These are phyloP conservation scores for Brachionus rotundiformis DNA, from an alignment of 1,140 invertebrate genomes.

Conservation along the genomic window DNA sequence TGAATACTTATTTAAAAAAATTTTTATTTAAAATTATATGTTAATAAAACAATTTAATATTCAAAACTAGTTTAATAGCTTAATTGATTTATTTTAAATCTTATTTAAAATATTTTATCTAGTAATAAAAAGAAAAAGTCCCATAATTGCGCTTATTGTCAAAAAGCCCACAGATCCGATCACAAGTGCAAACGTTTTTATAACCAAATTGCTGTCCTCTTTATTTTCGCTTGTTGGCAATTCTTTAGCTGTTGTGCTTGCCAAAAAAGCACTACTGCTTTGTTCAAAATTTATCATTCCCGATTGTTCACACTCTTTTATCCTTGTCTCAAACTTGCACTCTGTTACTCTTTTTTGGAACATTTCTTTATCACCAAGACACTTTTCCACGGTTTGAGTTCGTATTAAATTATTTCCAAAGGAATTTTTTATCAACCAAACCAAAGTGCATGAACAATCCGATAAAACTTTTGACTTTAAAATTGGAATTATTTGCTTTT, in stretches of 20 bases:
- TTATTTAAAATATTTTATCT: constrained; percentile 5
- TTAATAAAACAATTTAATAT: not conserved
- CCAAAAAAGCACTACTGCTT: not conserved
- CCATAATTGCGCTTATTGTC: constrained; percentile 34
- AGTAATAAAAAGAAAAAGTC: constrained; percentile 17
- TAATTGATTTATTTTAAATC: not conserved
- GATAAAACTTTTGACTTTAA: not conserved
- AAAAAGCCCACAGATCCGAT: constrained; percentile 26
- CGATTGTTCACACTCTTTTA: not conserved
- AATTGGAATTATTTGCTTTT: not conserved
- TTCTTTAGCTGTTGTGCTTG: not conserved
- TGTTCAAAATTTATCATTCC: not conserved
- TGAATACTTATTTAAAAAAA: too few relatives aligned
- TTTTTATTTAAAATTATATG: not conserved
- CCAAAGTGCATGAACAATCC: not conserved
- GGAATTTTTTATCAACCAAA: constrained; percentile 24
- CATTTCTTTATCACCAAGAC: not conserved
- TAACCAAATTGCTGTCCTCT: not conserved
- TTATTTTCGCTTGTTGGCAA: not conserved
- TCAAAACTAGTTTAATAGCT: not conserved
- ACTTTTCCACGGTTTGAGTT: not conserved
- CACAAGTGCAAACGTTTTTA: not conserved
- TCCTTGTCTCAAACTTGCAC: not conserved
- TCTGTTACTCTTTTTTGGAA: not conserved
- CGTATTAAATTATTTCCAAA: not conserved